Conservation (phyloP, 2,888 invertebrate species). For the Merodon equestris region DNA sequence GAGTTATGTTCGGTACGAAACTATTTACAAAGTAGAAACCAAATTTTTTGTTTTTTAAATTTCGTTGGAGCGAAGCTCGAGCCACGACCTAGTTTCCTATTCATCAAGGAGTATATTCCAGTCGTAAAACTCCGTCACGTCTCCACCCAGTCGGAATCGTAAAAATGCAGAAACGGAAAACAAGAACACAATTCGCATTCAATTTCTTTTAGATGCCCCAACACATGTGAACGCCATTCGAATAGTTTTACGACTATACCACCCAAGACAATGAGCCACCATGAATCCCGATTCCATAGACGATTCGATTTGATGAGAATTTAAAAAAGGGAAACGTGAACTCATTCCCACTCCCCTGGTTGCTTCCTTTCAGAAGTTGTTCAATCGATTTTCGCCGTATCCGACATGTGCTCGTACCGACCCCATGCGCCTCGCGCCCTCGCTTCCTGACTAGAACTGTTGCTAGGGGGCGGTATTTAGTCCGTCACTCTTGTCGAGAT, state of each 20-base stretch:
- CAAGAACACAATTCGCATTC: conserved; percentile 21
- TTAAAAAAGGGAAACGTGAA: conserved; percentile 23
- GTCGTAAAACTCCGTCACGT: conserved; percentile 1
- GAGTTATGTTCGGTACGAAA: too few relatives aligned
- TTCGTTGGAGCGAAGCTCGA: neutral
- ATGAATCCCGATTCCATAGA: conserved; percentile 26
- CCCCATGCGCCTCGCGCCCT: neutral
- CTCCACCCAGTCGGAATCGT: conserved; percentile 43
- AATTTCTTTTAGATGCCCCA: conserved; percentile 1
- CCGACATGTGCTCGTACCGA: conserved; percentile 29
- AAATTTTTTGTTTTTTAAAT: too few relatives aligned
- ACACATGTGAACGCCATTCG: neutral
- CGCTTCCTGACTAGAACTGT: neutral
- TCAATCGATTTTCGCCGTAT: conserved; percentile 55
- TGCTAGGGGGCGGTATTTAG: conserved; percentile 21
- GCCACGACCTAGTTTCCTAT: conserved; percentile 24
- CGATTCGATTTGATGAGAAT: conserved; percentile 40
- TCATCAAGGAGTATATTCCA: neutral
- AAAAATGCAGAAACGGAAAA: conserved; percentile 42
- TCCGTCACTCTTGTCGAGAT: conserved; percentile 10
- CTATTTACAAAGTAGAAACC: too few relatives aligned
- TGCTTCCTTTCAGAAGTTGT: conserved; percentile 21
- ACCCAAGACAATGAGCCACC: conserved; percentile 16
- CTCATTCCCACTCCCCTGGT: too few relatives aligned
- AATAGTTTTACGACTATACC: conserved; percentile 25